Evolutionary conservation across 2,888 invertebrate genomes (phyloP).

Genomic region (Argyresthia albistria): DNA sequence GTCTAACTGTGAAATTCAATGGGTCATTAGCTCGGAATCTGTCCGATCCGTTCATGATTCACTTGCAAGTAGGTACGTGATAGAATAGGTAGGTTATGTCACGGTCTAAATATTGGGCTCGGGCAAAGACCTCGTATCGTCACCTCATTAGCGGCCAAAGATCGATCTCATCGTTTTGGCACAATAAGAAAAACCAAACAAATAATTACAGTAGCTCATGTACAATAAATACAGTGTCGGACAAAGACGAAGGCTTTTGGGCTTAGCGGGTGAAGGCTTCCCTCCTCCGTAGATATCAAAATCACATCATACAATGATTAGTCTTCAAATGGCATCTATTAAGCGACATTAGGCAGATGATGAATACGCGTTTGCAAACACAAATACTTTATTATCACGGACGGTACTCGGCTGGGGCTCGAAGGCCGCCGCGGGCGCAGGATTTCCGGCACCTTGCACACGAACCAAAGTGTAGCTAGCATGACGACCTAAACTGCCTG

Average conservation of each 20-base stretch:
- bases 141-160: not conserved
- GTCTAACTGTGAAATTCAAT: not conserved
- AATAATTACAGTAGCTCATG: no score
- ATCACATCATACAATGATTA: no score
- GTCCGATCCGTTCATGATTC: not conserved
- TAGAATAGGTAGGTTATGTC: not conserved
- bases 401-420: constrained; percentile 37
- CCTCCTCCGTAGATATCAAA: no score
- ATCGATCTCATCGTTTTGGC: no score
- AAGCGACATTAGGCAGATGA: constrained; percentile 21
- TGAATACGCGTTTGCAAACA: constrained; percentile 18
- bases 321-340: constrained; percentile 4
- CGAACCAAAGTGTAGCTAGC: constrained; percentile 22
- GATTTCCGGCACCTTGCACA: constrained; percentile 61
- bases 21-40: not conserved
- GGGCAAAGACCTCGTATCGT: constrained; percentile 1
- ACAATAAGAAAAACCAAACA: no score
- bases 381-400: constrained; percentile 23
- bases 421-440: constrained; percentile 31
- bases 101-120: constrained; percentile 3
- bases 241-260: no score
- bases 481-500: not conserved
- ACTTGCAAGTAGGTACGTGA: not conserved
- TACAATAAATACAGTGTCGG: no score
- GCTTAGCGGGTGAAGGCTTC: no score